phyloP scores from a whole-genome alignment of 2,113 vertebrate genomes.

The Hassar affinis region DNA sequence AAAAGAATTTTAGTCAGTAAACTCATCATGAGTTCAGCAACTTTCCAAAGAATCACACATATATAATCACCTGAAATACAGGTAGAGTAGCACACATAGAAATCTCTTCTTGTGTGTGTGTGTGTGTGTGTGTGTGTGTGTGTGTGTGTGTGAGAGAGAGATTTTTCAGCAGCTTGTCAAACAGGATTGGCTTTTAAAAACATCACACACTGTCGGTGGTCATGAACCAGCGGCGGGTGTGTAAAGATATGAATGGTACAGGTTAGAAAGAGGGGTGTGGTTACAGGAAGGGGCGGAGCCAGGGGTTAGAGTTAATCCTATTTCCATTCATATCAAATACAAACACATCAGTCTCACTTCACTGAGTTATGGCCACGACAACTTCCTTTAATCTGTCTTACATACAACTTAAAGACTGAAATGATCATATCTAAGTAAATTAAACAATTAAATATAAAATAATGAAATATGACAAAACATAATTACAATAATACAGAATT shows the following conservation, averaged over 20 bases:
- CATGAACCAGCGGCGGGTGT: not conserved
- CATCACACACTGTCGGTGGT: not conserved
- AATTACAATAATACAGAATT: no score
- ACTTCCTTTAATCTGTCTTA: not conserved
- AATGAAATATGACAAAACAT: not conserved
- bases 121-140: not conserved
- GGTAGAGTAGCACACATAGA: not conserved
- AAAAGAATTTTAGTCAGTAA: not conserved
- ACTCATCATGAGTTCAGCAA: not conserved
- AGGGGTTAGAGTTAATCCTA: conserved; percentile 1
- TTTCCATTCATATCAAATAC: not conserved
- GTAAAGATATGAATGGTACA: not conserved
- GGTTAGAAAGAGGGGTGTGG: conserved; percentile 2
- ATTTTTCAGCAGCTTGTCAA: not conserved
- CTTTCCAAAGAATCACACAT: not conserved
- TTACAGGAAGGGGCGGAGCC: conserved; percentile 5
- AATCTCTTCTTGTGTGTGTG: not conserved
- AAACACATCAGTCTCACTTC: not conserved
- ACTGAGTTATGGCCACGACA: not conserved
- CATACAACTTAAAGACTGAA: not conserved
- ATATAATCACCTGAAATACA: not conserved
- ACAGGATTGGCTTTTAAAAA: not conserved
- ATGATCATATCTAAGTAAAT: not conserved
- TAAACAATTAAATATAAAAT: not conserved
- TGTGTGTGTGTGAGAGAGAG: not conserved